phyloP scores from a whole-genome alignment of 2,888 invertebrate species.

The Agrypnus murinus region DNA sequence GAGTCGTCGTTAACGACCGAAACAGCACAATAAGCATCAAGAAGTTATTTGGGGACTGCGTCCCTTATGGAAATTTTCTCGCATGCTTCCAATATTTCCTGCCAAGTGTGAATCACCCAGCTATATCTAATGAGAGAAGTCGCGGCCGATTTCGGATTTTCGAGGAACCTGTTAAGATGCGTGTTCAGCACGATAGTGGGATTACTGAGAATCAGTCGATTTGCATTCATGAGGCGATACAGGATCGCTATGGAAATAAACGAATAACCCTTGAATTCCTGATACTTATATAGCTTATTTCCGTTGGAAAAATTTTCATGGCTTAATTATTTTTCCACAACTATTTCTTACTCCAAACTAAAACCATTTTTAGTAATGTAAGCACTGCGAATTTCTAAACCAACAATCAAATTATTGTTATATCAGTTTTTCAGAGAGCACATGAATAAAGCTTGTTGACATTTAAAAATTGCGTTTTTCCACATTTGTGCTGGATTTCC shows the following conservation, averaged over 20 bases:
- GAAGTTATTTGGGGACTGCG: slow-evolving; percentile 41
- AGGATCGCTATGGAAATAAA: slow-evolving; percentile 64
- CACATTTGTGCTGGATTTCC: not conserved
- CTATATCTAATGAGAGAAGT: slow-evolving; percentile 52
- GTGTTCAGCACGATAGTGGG: slow-evolving; percentile 66
- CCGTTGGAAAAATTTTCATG: slow-evolving; percentile 10
- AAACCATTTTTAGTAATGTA: too few species aligned
- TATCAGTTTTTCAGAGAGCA: not conserved
- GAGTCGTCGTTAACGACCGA: slow-evolving; percentile 47
- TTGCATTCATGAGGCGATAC: slow-evolving; percentile 70
- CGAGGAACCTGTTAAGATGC: slow-evolving; percentile 54
- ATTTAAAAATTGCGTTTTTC: slow-evolving; percentile 9
- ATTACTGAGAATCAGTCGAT: slow-evolving; percentile 65
- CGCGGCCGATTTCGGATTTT: slow-evolving; percentile 46
- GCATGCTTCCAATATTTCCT: slow-evolving; percentile 50
- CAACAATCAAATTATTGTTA: not conserved
- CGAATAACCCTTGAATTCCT: slow-evolving; percentile 40
- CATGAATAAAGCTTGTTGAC: slow-evolving; percentile 3
- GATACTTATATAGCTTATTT: slow-evolving; percentile 35
- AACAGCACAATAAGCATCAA: slow-evolving; percentile 48
- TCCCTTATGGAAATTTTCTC: slow-evolving; percentile 52
- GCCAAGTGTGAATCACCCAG: slow-evolving; percentile 37
- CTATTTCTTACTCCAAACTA: too few species aligned
- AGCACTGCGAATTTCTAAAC: not conserved
- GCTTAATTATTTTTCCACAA: slow-evolving; percentile 13